phyloP scores from a whole-genome alignment of 2,797 vertebrate genomes.

The Acipenser ruthenus region DNA sequence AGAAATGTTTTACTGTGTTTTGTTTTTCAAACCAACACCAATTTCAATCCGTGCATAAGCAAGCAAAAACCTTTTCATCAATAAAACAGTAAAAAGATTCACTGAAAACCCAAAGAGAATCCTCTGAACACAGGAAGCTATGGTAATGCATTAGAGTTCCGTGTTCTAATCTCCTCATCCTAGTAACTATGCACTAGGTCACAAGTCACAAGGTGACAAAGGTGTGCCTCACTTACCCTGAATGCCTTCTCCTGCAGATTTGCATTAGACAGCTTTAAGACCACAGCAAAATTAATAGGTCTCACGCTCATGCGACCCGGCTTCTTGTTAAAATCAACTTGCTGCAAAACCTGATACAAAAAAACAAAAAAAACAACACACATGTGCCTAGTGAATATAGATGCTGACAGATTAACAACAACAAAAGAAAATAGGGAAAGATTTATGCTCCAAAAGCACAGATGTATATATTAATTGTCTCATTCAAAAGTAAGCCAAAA shows the following conservation, averaged over 20 bases:
- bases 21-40: too few relatives aligned
- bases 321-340: slow-evolving; percentile 93
- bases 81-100: too few relatives aligned
- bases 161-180: slow-evolving; percentile 43
- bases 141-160: slow-evolving; percentile 55
- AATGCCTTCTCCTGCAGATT: slow-evolving; percentile 93
- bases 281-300: slow-evolving; percentile 90
- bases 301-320: slow-evolving; percentile 85
- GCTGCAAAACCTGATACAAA: slow-evolving; percentile 72
- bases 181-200: slow-evolving; percentile 25
- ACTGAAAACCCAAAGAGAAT: too few relatives aligned
- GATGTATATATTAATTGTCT: too few relatives aligned
- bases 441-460: too few relatives aligned
- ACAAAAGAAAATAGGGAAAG: too few relatives aligned
- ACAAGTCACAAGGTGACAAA: background rate
- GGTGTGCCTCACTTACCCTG: slow-evolving; percentile 53
- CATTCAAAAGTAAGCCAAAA: too few relatives aligned
- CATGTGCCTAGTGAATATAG: too few relatives aligned
- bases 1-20: too few relatives aligned
- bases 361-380: background rate
- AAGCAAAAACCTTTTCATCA: too few relatives aligned
- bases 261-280: slow-evolving; percentile 82
- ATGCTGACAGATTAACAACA: too few relatives aligned
- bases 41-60: too few relatives aligned
- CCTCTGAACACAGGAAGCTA: slow-evolving; percentile 31